Percentiles rank a stretch among this genome's conserved stretches.
Conservation (phyloP, 92 coral and sea anemone species). For the Paragorgia papillata region DNA sequence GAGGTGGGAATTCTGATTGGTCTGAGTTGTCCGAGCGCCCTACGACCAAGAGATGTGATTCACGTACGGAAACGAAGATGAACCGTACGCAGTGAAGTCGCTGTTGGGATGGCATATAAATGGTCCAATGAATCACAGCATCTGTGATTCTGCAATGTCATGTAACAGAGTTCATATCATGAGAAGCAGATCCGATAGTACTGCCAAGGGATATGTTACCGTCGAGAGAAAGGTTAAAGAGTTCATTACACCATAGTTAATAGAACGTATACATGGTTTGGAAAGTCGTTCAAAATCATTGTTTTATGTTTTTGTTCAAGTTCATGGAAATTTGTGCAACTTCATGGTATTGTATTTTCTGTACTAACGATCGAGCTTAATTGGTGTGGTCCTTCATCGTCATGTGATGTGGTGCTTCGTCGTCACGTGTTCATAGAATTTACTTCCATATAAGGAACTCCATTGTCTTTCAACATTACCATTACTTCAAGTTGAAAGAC, state of each 20-base stretch:
- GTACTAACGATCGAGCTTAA: too few species aligned
- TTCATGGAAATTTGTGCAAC: too few species aligned
- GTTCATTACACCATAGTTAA: not conserved
- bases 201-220: slow-evolving; percentile 35
- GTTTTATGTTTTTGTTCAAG: too few species aligned
- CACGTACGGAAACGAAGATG: slow-evolving; percentile 34
- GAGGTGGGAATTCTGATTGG: slow-evolving; percentile 61
- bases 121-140: slow-evolving; percentile 37
- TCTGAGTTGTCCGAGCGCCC: slow-evolving; percentile 53
- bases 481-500: too few species aligned
- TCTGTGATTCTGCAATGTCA: not conserved
- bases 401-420: too few species aligned
- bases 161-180: slow-evolving; percentile 53
- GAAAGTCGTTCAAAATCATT: too few species aligned
- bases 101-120: slow-evolving; percentile 51
- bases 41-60: slow-evolving; percentile 58
- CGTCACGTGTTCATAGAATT: too few species aligned
- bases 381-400: too few species aligned
- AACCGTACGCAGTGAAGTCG: slow-evolving; percentile 53
- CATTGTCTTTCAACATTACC: too few species aligned
- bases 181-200: not conserved
- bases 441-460: too few species aligned
- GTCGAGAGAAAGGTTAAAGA: slow-evolving; percentile 44
- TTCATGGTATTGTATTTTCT: too few species aligned
- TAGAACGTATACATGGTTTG: too few species aligned